phyloP scores from a whole-genome alignment of 2,797 vertebrate genomes.

The Pelobates cultripes region DNA sequence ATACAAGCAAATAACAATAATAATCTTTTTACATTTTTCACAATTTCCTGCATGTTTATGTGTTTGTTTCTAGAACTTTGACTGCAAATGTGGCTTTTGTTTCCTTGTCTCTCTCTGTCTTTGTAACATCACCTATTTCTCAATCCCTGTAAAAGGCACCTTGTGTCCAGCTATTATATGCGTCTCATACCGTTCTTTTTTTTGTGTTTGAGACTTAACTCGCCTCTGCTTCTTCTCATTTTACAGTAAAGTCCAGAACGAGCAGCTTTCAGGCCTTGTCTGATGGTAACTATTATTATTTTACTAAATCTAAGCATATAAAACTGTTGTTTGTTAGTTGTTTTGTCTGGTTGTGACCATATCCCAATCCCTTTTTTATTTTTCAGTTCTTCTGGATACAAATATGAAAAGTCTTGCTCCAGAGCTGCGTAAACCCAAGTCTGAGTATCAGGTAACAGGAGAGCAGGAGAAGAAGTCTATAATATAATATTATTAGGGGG shows the following conservation, averaged over 20 bases:
- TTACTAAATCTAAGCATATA: not conserved
- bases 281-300: slow-evolving; percentile 74
- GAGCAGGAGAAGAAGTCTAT: slow-evolving; percentile 21
- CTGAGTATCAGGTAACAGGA: slow-evolving; percentile 84
- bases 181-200: no score
- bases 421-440: slow-evolving; percentile 85
- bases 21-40: no score
- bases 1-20: no score
- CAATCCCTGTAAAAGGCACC: no score
- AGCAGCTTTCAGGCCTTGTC: slow-evolving; percentile 82
- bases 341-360: not conserved
- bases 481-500: not conserved
- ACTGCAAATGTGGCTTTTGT: no score
- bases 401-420: slow-evolving; percentile 82
- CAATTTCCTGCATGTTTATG: no score
- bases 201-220: no score
- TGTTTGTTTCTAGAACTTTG: no score
- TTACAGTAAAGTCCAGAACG: slow-evolving; percentile 79
- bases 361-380: not conserved
- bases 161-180: no score
- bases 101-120: no score
- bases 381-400: slow-evolving; percentile 76
- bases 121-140: no score
- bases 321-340: not conserved
- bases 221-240: slow-evolving; percentile 42